phyloP scores from a whole-genome alignment of 1,140 invertebrate species.

The Diorhabda carinulata region DNA sequence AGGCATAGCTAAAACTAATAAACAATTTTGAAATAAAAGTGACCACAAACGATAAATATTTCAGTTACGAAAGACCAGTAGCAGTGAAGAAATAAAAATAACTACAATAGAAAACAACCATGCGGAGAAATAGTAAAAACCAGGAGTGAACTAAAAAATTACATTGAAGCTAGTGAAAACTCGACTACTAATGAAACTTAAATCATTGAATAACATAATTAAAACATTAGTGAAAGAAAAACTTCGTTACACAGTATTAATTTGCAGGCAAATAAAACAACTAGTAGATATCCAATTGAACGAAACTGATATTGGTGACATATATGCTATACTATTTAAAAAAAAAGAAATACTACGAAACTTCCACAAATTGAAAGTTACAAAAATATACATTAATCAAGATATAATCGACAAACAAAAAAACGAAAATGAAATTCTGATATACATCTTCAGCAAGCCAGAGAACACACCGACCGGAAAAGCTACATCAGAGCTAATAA shows the following conservation, averaged over 20 bases:
- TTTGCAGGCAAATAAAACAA: background rate
- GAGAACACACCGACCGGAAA: too few species aligned
- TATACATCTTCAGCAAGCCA: too few species aligned
- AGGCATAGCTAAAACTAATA: too few species aligned
- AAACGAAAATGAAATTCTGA: too few species aligned
- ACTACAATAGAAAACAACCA: background rate
- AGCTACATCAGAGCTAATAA: too few species aligned
- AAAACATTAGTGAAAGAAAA: constrained; percentile 3
- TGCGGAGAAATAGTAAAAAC: constrained; percentile 5
- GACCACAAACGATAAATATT: too few species aligned
- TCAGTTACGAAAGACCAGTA: too few species aligned
- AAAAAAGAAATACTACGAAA: too few species aligned
- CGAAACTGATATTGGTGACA: background rate
- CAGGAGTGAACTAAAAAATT: constrained; percentile 5
- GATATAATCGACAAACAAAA: too few species aligned
- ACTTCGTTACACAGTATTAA: background rate
- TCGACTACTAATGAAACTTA: background rate
- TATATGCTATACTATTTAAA: background rate
- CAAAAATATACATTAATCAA: too few species aligned
- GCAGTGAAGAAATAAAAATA: background rate
- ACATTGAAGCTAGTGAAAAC: constrained; percentile 7
- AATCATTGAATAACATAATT: background rate
- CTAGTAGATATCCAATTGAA: constrained; percentile 14
- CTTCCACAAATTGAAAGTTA: too few species aligned
- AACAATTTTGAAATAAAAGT: too few species aligned